phyloP scores from a whole-genome alignment of 2,888 invertebrate genomes.

The Euspilapteryx auroguttella region DNA sequence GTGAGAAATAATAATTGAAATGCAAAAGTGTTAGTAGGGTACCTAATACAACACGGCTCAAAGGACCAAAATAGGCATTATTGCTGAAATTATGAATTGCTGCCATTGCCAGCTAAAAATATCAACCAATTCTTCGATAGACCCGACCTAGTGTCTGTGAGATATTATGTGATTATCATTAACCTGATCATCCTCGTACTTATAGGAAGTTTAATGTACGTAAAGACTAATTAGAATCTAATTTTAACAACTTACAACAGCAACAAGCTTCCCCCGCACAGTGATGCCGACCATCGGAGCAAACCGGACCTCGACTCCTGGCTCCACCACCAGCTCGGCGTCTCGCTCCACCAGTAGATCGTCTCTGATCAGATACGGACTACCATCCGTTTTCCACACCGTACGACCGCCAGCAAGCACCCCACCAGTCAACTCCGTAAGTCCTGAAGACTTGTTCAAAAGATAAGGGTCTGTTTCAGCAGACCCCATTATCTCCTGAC shows the following conservation, averaged over 20 bases:
- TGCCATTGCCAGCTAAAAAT: no score
- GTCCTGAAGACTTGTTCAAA: constrained; percentile 35
- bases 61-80: no score
- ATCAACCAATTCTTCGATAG: no score
- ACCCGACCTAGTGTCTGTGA: no score
- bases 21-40: no score
- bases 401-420: constrained; percentile 61
- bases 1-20: no score
- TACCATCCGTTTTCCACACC: constrained; percentile 57
- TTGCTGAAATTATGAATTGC: no score
- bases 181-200: no score
- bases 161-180: no score
- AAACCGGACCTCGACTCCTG: constrained; percentile 88
- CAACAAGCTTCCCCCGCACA: constrained; percentile 84
- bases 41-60: no score
- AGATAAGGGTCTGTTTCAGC: constrained; percentile 37
- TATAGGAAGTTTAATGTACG: no score
- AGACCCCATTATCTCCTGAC: constrained; percentile 24
- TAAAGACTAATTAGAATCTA: constrained; percentile 7
- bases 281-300: constrained; percentile 93
- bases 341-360: constrained; percentile 79
- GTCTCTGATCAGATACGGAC: constrained; percentile 77
- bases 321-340: constrained; percentile 82
- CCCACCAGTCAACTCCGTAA: constrained; percentile 68
- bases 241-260: constrained; percentile 85